Conservation (phyloP, 2,797 vertebrate genomes). For the Oceanodroma leucorhoa region DNA sequence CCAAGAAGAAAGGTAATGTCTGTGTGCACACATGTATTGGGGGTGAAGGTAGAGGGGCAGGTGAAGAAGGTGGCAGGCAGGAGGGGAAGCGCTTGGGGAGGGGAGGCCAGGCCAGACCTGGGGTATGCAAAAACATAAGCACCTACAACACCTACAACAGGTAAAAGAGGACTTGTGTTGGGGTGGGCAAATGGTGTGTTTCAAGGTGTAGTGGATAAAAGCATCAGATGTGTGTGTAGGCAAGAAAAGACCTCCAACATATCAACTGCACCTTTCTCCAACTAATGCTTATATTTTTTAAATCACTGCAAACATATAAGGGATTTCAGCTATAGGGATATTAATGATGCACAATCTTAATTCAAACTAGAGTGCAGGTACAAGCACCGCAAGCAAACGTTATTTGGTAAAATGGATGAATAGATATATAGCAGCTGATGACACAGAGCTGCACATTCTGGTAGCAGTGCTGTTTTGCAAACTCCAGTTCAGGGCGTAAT, state of each 20-base stretch:
- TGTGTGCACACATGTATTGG: neutral
- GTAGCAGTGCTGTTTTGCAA: neutral
- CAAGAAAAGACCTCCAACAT: neutral
- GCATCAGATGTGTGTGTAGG: too few relatives aligned
- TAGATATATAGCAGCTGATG: neutral
- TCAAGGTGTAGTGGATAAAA: neutral
- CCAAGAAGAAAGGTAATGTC: neutral
- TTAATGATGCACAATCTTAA: neutral
- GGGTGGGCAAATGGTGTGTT: neutral
- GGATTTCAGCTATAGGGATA: neutral
- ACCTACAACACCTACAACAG: neutral
- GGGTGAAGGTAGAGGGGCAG: neutral
- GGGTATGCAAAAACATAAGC: neutral
- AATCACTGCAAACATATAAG: neutral
- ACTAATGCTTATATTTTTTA: neutral
- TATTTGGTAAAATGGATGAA: neutral
- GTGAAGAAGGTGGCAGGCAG: neutral
- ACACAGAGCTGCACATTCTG: neutral
- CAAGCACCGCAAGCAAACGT: neutral
- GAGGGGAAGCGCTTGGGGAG: neutral
- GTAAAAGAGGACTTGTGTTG: neutral
- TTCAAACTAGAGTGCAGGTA: neutral
- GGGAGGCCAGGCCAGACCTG: neutral
- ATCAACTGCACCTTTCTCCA: neutral
- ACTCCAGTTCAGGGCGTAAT: neutral